Base-by-base conservation (phyloP, 2,888 invertebrate genomes). In the Lasioglossum morio region DNA sequence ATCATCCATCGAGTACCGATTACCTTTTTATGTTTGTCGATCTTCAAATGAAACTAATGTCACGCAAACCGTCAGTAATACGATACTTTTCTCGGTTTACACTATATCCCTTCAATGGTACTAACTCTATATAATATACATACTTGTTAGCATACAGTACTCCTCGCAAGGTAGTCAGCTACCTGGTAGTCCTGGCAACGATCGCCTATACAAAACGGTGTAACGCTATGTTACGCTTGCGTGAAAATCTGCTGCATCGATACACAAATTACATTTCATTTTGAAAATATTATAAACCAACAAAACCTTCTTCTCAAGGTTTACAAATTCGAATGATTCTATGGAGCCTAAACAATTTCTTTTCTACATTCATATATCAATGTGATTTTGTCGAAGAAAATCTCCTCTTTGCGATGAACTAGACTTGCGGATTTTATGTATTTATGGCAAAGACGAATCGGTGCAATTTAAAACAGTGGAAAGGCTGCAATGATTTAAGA, bases 161-260 rank as follows among this genome's bases (percentile, higher is more conserved):
- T 85, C 77, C 81, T 78, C 74, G 57, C 80, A 75, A 75, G 82
- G 75, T 75, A 70, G 84, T 79, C 83, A 76, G 60, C 73, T 63
- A 88, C 74, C 76, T 57, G 81, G 90, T 90, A 91, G 91, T 89
- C 91, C 77, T 91, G 86, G 91, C 91, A 91, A 91, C 91, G 81
- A 63, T 69, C 63, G 79, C 34, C 85, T 86, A 91, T 66, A 91
- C 91, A 91, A 91, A 87, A 86, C 77, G 60, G 16, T 77, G 34
- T 34, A 34, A 34, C 66, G 19, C 34, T 23, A 69, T 23, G 37
- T 69, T 88, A 90, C 90, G 90, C 90, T 84, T 90, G 90, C 90
- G 90, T 91, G 75, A 88, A 88, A 82, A 75, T 73, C 72, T 40
- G 80, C 74, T 48, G 82, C 72, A 40, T 90, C 85, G 81, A 90